Conservation (phyloP, 2,797 vertebrate species). For the Falco naumanni region DNA sequence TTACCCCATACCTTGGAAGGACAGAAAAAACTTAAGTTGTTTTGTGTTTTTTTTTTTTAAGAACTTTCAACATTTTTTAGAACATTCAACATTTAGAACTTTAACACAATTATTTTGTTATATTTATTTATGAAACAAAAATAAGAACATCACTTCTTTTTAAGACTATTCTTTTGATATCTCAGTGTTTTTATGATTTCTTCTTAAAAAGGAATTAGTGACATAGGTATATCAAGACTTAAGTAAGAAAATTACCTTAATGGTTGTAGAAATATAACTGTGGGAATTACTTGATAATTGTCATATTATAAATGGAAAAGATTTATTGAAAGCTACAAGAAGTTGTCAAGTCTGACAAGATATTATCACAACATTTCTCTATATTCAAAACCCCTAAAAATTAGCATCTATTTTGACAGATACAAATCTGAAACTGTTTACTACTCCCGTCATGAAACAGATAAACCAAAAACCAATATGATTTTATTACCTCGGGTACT, state of each 20-base stretch:
- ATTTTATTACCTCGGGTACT: background rate
- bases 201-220: background rate
- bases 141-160: background rate
- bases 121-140: background rate
- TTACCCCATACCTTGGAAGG: background rate
- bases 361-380: background rate
- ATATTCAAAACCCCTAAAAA: background rate
- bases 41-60: background rate
- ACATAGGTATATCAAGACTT: background rate
- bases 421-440: background rate
- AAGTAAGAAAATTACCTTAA: background rate
- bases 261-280: background rate
- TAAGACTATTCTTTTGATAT: background rate
- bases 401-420: background rate
- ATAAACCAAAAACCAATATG: background rate
- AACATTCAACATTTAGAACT: background rate
- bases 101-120: background rate
- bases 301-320: background rate
- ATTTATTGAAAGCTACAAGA: background rate
- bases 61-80: background rate
- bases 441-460: background rate
- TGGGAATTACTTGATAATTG: background rate
- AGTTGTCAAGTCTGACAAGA: background rate
- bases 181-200: background rate
- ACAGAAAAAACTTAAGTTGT: background rate